A percentile compares a stretch with the other conserved stretches of the same genome.
Conservation (phyloP, 1,140 invertebrate species). For the Drosophila busckii region DNA sequence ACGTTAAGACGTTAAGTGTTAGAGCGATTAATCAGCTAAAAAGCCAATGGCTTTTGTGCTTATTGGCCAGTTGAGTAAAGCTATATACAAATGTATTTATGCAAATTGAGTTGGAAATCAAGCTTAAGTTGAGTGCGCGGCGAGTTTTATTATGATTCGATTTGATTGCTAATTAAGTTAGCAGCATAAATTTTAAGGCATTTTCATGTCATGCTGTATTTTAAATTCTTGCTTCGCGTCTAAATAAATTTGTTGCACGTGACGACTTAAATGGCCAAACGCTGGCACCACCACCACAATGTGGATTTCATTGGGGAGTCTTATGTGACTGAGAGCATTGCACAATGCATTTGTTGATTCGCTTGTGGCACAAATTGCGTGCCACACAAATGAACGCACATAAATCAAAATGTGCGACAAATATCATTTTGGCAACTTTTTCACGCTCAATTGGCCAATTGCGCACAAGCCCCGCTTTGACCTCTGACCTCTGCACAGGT, state of each 20-base stretch:
- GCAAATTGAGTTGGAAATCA: background rate
- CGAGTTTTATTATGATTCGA: no score
- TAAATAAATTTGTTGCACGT: constrained; percentile 57
- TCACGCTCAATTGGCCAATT: constrained; percentile 53
- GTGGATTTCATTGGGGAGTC: constrained; percentile 18
- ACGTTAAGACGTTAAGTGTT: constrained; percentile 36
- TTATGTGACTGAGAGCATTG: constrained; percentile 28
- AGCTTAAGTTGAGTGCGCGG: no score
- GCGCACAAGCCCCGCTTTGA: constrained; percentile 3
- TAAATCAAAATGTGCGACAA: constrained; percentile 60
- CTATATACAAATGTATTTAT: background rate
- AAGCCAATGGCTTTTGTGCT: constrained; percentile 1
- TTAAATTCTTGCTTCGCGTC: no score
- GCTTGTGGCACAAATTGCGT: constrained; percentile 42
- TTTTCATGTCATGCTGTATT: no score
- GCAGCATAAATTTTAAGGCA: no score
- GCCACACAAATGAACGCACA: constrained; percentile 48
- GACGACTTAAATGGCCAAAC: constrained; percentile 40
- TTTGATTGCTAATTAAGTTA: constrained; percentile 10
- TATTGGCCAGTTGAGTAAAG: background rate
- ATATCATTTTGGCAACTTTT: constrained; percentile 43
- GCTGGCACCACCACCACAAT: no score
- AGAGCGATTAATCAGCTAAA: constrained; percentile 35
- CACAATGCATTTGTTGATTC: constrained; percentile 55
- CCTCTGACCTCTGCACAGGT: constrained; percentile 12